Evolutionary conservation across 2,113 vertebrate genomes (phyloP).

Genomic region (Rattus rattus): DNA sequence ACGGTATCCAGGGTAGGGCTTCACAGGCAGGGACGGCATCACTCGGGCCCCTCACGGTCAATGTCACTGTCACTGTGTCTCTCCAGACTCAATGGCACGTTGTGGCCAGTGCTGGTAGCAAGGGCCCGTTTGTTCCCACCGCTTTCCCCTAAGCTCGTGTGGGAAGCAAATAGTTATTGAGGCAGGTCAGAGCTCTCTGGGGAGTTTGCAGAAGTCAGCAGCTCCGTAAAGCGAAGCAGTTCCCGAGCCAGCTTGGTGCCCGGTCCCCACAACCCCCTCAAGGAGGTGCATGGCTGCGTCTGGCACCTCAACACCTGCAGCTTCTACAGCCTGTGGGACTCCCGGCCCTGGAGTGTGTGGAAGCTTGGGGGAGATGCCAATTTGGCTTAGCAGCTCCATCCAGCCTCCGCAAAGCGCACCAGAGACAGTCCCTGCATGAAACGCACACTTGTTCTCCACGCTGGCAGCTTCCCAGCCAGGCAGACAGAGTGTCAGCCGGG

Average conservation of each 20-base stretch:
- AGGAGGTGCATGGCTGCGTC: background rate
- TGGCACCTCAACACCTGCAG: background rate
- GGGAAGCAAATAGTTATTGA: too few species aligned
- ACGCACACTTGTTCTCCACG: accelerated
- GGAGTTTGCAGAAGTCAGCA: background rate
- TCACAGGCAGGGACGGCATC: background rate
- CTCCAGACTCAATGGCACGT: accelerated
- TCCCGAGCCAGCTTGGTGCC: background rate
- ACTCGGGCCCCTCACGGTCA: background rate
- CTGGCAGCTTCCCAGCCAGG: background rate
- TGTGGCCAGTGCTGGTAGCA: background rate
- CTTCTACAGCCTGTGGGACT: background rate
- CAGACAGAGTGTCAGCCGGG: background rate
- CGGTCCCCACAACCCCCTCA: background rate
- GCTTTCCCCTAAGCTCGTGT: accelerated
- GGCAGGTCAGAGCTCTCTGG: background rate
- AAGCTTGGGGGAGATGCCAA: background rate
- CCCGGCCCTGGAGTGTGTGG: background rate
- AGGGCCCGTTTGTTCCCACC: accelerated
- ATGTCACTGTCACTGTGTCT: accelerated
- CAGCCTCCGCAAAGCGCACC: background rate
- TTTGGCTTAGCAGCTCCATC: background rate
- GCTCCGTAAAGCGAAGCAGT: accelerated
- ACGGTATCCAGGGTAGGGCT: background rate
- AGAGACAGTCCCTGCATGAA: background rate